phyloP scores from a whole-genome alignment of 2,888 invertebrate genomes.

The Drosophila kuntzei region DNA sequence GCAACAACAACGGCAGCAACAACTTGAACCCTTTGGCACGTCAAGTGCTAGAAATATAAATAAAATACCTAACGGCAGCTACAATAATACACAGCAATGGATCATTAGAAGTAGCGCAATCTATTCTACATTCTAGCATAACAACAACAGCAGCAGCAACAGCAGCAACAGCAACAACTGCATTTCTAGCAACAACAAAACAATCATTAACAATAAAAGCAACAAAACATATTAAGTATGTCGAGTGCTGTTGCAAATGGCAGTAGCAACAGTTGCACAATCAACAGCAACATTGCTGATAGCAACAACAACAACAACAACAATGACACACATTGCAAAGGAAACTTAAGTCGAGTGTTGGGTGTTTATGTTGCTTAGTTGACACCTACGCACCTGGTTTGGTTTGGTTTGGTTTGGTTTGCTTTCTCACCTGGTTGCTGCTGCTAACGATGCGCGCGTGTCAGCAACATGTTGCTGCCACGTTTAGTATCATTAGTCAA shows the following conservation, averaged over 20 bases:
- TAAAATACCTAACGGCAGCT: conserved; percentile 31
- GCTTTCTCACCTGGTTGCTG: conserved; percentile 44
- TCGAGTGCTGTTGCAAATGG: conserved; percentile 37
- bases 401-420: conserved; percentile 33
- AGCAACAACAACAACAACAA: conserved; percentile 37
- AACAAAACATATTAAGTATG: conserved; percentile 37
- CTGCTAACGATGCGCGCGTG: conserved; percentile 80
- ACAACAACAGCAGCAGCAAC: conserved; percentile 18
- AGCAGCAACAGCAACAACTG: conserved; percentile 10
- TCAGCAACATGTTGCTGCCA: conserved; percentile 66
- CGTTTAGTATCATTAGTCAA: conserved; percentile 81
- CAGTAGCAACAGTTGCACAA: conserved; percentile 50
- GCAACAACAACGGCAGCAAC: conserved; percentile 7
- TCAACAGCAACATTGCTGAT: conserved; percentile 43
- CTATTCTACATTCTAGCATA: conserved; percentile 10
- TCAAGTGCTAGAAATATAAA: conserved; percentile 7
- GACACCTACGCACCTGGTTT: conserved; percentile 58
- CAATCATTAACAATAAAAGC: conserved; percentile 53
- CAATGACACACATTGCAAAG: conserved; percentile 31
- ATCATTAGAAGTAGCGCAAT: conserved; percentile 45
- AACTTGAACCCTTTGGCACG: conserved; percentile 18
- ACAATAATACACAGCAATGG: conserved; percentile 43
- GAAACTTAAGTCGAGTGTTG: conserved; percentile 30
- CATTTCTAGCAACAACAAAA: conserved; percentile 24
- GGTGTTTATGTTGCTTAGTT: conserved; percentile 45